Base-by-base conservation (phyloP, 53 echinoderm and acorn worm species). In the Henricia sp. region DNA sequence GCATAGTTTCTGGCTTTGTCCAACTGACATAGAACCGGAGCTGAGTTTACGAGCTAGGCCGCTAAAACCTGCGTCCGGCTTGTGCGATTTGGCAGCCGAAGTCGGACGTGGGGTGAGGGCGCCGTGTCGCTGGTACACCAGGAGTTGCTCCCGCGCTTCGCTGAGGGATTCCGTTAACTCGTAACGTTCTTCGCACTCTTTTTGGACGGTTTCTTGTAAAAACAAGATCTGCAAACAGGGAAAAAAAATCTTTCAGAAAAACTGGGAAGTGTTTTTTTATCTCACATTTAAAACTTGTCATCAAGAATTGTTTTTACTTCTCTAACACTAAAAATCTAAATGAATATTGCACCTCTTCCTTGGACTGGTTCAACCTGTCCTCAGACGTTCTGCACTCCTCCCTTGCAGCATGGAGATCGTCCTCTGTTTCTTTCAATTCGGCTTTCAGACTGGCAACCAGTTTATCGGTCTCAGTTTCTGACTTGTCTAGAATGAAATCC, bases 101-200 rank as follows among this genome's bases (percentile, higher is more conserved):
- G 70, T 10, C 37, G 88, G 78, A 26, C 88, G 82, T 2, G 85
- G 50, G 20, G 82, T 42, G 56, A 91, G 86, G 50, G 59, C 58
- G 28, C 85, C 68, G 16, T 88, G 92, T 46, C 92, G 78, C 52
- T 94, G 94, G 34, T 91, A 85, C 6, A 75, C 36, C 6, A 97
- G 59, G n/a, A 97, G 80, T 84, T 97, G 97, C 64, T 97, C 97
- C 25, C 68, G 82, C 13, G 92, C 90, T 63, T 88, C 83, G 52
- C 94, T 92, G 9, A 97, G 89, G 26, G 94, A 86, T 58, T 97
- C 94, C 1, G 97, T 97, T 9, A 97, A 65, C 41, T 94, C 97
- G 50, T 76, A 92, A 8, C 97, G 84, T 74, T 97, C 97, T 73
- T 97, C 97, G 59, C 97, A 97, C 51, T 97, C 97, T 5, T 76